Evolutionary conservation across 2,113 vertebrate genomes (phyloP).

Genomic region (Isurus oxyrinchus): DNA sequence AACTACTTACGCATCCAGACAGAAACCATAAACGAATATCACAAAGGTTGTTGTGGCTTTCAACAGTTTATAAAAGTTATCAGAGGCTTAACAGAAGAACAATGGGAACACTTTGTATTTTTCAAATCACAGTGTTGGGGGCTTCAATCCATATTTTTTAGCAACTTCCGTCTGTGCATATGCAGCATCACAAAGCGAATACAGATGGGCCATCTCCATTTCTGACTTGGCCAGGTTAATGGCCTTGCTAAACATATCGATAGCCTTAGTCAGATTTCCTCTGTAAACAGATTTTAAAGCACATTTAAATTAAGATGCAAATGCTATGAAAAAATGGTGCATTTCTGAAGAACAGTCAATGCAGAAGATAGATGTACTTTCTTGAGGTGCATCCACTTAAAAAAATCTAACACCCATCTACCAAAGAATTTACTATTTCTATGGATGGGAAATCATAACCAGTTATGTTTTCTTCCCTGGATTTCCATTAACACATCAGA

Average conservation of each 20-base stretch:
- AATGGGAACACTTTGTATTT: constrained; percentile 42
- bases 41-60: constrained; percentile 59
- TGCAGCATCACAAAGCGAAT: constrained; percentile 93
- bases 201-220: constrained; percentile 99
- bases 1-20: constrained; percentile 60
- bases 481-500: neutral
- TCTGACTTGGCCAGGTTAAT: constrained; percentile 98
- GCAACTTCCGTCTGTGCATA: constrained; percentile 98
- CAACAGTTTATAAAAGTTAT: constrained; percentile 54
- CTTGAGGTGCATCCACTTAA: neutral
- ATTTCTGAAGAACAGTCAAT: neutral
- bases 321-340: neutral
- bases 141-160: constrained; percentile 95
- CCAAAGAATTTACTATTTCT: neutral
- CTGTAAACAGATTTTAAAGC: constrained; percentile 57
- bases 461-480: neutral
- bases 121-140: constrained; percentile 82
- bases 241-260: constrained; percentile 99
- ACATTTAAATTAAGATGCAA: neutral
- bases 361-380: neutral
- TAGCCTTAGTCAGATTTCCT: constrained; percentile 96
- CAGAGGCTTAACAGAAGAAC: constrained; percentile 46
- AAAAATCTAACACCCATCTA: neutral
- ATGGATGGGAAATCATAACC: neutral
- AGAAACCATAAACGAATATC: constrained; percentile 60